Evolutionary conservation across 2,888 invertebrate species (phyloP), one percentile per base, ranked within the genome.

Genomic region (Orthonychiurus folsomi): DNA sequence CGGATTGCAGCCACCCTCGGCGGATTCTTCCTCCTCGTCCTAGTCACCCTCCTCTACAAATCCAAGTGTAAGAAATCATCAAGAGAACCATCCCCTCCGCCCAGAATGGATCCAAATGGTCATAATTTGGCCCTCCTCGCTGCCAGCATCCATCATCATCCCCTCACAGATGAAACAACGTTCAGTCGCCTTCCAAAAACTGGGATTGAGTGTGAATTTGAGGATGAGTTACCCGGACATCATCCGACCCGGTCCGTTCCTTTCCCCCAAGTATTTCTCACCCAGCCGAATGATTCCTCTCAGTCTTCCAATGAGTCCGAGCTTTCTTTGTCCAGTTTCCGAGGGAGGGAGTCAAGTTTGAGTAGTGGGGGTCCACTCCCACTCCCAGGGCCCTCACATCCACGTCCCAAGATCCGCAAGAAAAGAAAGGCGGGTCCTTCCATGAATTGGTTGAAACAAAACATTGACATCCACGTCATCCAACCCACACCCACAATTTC

Each of bases 1-100:
- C 84, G 92, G 70, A 93, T 93, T 78, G 93, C 93, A 73, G 89
- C 89, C 73, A 93, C 93, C 2, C 81, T 93, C 60, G 91, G 92
- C 74, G 90, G 90, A 74, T 91, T 93, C 79, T 93, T 93, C 79
- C 87, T 88, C 68, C 82, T 93, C 74, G 92, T 93, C 87, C 90
- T 92, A 56, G 86, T 93, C 77, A 83, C 93, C 76, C 88, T 93
- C 73, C 84, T 93, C 69, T 93, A 90, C 81, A 93, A 93, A 79
- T 90, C 89, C 78, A 87, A 87, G 73, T 81, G 81, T 74, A 80
- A 80, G 75, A 66, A 68, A 52, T 62, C 62, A 12, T 62, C 64
- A 1, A 59, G 55, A 5, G 23, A 50, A 26, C 18, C 52, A 9
- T 53, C 53, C 27, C 60, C 60, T 20, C 24, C 37, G 5, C 52